A percentile compares a stretch with the other conserved stretches of the same genome.
These are phyloP conservation scores for Enteromius paludinosus DNA, from an alignment of 2,797 vertebrate genomes.

Conservation along the genomic window DNA sequence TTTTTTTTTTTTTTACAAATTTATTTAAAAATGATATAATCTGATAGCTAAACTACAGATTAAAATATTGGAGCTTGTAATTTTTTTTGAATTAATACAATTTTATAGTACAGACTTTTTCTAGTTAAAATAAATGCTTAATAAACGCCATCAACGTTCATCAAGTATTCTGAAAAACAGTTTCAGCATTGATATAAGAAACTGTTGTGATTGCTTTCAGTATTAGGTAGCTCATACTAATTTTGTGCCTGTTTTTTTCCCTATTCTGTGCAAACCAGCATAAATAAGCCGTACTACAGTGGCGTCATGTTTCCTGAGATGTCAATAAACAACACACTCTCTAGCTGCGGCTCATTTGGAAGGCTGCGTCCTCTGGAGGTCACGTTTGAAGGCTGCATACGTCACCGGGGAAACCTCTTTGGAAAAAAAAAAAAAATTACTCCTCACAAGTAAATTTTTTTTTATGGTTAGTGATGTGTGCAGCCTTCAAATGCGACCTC, in stretches of 20 bases:
- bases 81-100: neutral
- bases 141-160: neutral
- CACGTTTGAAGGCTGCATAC: too few relatives aligned
- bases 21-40: too few relatives aligned
- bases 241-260: neutral
- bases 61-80: neutral
- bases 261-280: neutral
- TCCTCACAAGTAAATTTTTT: too few relatives aligned
- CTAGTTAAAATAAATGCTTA: neutral
- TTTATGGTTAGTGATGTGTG: neutral
- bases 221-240: neutral
- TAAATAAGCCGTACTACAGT: neutral
- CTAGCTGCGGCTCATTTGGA: too few relatives aligned
- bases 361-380: too few relatives aligned
- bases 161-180: neutral
- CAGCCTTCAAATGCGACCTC: neutral
- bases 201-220: neutral
- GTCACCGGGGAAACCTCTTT: too few relatives aligned
- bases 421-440: too few relatives aligned
- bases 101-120: neutral
- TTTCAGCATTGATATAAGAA: neutral
- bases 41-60: neutral
- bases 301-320: too few relatives aligned
- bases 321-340: too few relatives aligned
- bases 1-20: neutral